Evolutionary conservation across 2,888 invertebrate species (phyloP).

Genomic region (Colletes collaris): DNA sequence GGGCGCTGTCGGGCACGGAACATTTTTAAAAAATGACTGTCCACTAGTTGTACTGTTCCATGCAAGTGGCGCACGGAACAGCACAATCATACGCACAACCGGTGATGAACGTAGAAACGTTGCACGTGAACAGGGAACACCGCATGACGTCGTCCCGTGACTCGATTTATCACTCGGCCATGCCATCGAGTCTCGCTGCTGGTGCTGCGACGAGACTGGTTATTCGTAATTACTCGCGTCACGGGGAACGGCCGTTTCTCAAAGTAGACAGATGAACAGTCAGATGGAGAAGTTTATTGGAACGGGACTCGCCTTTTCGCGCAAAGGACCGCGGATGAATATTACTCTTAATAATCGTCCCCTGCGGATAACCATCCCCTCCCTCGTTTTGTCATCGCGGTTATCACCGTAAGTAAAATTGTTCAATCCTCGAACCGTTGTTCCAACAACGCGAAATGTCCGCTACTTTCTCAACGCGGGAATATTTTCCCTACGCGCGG

Average conservation of each 20-base stretch:
- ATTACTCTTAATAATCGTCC: constrained; percentile 12
- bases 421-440: too few species aligned
- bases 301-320: constrained; percentile 28
- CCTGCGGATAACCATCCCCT: not conserved
- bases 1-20: not conserved
- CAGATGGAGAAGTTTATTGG: constrained; percentile 59
- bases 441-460: too few species aligned
- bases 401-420: too few species aligned
- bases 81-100: constrained; percentile 37
- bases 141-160: constrained; percentile 33
- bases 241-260: constrained; percentile 67
- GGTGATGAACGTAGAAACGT: constrained; percentile 42
- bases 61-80: constrained; percentile 19
- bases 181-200: constrained; percentile 56
- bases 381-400: too few species aligned
- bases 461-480: too few species aligned
- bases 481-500: too few species aligned
- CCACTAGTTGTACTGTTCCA: constrained; percentile 16
- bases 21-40: constrained; percentile 23
- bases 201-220: constrained; percentile 66
- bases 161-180: constrained; percentile 71
- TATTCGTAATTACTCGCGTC: constrained; percentile 74
- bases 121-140: constrained; percentile 18
- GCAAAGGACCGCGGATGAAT: constrained; percentile 6
- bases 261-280: constrained; percentile 58